Conservation (phyloP, 2,888 invertebrate genomes). For the Clitarchus hookeri region DNA sequence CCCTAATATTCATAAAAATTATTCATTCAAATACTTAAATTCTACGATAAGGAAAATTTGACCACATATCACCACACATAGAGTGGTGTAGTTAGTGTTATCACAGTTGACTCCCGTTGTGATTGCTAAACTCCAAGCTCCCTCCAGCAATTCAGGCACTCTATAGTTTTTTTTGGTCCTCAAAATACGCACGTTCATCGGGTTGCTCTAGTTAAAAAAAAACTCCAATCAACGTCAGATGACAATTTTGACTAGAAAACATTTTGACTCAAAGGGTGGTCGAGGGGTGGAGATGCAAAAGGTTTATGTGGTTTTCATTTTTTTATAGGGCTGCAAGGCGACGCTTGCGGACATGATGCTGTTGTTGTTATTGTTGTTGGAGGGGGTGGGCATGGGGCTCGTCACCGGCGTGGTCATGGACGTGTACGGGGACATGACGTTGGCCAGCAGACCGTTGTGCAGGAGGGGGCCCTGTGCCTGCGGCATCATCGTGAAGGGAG, state of each 20-base stretch:
- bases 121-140: slow-evolving; percentile 17
- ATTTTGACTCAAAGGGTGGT: not conserved
- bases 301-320: slow-evolving; percentile 85
- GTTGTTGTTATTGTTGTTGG: slow-evolving; percentile 49
- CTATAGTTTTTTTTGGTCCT: slow-evolving; percentile 32
- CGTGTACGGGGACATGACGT: slow-evolving; percentile 46
- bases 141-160: slow-evolving; percentile 34
- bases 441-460: slow-evolving; percentile 47
- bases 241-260: slow-evolving; percentile 42
- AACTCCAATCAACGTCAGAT: slow-evolving; percentile 35
- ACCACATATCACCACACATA: not conserved
- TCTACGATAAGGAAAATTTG: slow-evolving; percentile 22
- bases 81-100: slow-evolving; percentile 32
- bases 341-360: slow-evolving; percentile 55
- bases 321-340: slow-evolving; percentile 83
- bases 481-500: slow-evolving; percentile 34
- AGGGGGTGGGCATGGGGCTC: slow-evolving; percentile 29
- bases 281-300: slow-evolving; percentile 48
- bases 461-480: slow-evolving; percentile 30
- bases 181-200: slow-evolving; percentile 11
- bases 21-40: slow-evolving; percentile 14
- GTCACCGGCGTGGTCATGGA: slow-evolving; percentile 53
- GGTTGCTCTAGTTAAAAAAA: slow-evolving; percentile 24
- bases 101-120: slow-evolving; percentile 33
- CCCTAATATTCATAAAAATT: slow-evolving; percentile 8